phyloP scores from a whole-genome alignment of 2,797 vertebrate species.

The Lophotriccus pileatus region DNA sequence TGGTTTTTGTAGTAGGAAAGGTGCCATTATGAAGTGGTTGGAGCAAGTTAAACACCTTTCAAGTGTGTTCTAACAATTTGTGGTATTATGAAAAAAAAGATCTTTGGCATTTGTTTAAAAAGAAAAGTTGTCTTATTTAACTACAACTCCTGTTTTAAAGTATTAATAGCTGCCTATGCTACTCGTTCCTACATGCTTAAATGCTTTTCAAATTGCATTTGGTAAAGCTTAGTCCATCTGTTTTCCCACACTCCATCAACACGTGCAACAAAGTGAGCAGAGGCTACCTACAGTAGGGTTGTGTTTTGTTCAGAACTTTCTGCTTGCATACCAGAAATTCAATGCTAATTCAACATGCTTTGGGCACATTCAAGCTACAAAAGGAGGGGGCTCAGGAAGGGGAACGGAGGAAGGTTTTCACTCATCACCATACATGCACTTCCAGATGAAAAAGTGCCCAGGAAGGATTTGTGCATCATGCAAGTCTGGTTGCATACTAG shows the following conservation, averaged over 20 bases:
- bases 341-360: constrained; percentile 38
- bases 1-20: neutral
- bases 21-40: neutral
- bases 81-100: neutral
- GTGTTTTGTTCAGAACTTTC: constrained; percentile 41
- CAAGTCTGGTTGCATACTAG: neutral
- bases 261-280: constrained; percentile 24
- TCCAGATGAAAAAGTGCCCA: fast-evolving
- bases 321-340: constrained; percentile 61
- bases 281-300: constrained; percentile 26
- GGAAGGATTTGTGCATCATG: neutral
- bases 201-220: constrained; percentile 69
- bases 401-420: neutral
- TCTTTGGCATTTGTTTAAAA: constrained; percentile 11
- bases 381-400: neutral
- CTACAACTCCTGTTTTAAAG: constrained; percentile 9
- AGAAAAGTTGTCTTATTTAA: constrained; percentile 24
- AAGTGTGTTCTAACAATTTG: constrained; percentile 23
- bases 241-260: constrained; percentile 66
- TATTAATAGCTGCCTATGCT: constrained; percentile 36
- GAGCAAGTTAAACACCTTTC: constrained; percentile 20
- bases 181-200: constrained; percentile 52
- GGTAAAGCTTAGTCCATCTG: constrained; percentile 62
- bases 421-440: neutral
- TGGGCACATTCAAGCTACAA: neutral